Conservation (phyloP, 2,113 vertebrate species). For the Cettia cetti region DNA sequence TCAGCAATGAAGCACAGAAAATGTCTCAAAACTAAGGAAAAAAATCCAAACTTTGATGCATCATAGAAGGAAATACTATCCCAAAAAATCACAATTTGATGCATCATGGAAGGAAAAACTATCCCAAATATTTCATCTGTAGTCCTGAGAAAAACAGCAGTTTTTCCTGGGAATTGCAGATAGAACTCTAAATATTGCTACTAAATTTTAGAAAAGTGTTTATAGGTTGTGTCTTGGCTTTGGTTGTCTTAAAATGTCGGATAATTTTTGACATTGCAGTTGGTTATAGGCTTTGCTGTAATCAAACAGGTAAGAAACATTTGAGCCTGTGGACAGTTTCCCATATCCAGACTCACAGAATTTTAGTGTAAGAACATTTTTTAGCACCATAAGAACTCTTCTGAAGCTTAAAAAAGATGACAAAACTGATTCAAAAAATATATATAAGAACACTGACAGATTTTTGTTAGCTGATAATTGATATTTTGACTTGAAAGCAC, state of each 20-base stretch:
- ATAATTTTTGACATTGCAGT: neutral
- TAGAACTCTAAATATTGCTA: neutral
- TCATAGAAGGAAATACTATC: fast-evolving
- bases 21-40: neutral
- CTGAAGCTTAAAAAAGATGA: neutral
- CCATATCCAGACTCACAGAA: fast-evolving
- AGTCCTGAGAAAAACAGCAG: neutral
- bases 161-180: neutral
- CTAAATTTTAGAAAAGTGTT: neutral
- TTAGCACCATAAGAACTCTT: neutral
- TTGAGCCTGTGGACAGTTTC: neutral
- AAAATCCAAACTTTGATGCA: neutral
- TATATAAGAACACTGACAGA: neutral
- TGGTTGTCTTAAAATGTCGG: neutral
- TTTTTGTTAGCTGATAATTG: neutral
- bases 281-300: neutral
- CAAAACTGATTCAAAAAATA: neutral
- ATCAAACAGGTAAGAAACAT: neutral
- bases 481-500: neutral
- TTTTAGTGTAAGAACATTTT: neutral
- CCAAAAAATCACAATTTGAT: too few species aligned
- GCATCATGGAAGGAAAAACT: fast-evolving
- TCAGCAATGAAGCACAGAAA: neutral
- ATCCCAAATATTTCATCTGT: neutral
- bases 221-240: neutral